Percentiles rank a stretch among this genome's conserved stretches.
Evolutionary conservation across 2,113 vertebrate genomes (phyloP).

Genomic region (Tachuris rubrigastra): DNA sequence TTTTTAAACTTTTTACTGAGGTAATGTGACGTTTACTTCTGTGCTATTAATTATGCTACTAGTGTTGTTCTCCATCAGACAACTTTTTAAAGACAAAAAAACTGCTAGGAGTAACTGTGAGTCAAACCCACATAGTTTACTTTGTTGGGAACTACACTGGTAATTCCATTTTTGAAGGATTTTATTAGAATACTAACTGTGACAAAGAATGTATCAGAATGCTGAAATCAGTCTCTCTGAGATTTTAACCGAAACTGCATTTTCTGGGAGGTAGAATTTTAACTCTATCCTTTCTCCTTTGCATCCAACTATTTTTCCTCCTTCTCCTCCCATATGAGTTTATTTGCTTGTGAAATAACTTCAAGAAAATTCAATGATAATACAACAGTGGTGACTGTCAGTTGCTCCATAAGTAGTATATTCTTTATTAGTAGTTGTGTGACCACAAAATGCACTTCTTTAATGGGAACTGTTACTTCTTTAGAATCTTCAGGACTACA

Average conservation of each 20-base stretch:
- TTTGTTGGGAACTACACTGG: background rate
- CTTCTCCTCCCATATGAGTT: background rate
- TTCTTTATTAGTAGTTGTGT: background rate
- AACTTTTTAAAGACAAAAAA: background rate
- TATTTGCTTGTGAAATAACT: background rate
- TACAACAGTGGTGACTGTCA: background rate
- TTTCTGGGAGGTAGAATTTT: background rate
- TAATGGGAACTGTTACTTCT: background rate
- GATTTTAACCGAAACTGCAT: background rate
- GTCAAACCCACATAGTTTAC: background rate
- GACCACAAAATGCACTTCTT: background rate
- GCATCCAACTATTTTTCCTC: background rate
- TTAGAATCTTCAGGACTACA: background rate
- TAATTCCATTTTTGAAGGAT: background rate
- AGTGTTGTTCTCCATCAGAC: background rate
- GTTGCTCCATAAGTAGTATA: background rate
- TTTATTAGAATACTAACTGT: background rate
- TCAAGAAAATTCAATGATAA: background rate
- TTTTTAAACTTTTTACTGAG: background rate
- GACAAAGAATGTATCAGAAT: background rate
- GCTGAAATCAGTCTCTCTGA: background rate
- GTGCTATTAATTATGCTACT: background rate
- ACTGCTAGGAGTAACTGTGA: background rate
- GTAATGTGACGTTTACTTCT: background rate
- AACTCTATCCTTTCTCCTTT: background rate